Base-by-base conservation (phyloP, 2,888 invertebrate genomes). In the Eubasilissa splendida region DNA sequence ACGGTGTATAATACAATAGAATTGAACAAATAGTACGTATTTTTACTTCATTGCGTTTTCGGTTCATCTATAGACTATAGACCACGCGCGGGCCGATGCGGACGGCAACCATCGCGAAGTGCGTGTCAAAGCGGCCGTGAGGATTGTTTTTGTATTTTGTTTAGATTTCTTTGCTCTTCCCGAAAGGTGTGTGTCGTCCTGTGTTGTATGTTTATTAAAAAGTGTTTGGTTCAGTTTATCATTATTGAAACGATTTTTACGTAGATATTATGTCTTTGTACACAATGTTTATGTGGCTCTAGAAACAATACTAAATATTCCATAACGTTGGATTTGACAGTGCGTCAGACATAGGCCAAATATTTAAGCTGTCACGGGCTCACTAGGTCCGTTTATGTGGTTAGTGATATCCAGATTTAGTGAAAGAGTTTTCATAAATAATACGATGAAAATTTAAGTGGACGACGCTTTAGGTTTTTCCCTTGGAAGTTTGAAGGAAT, bases 101-200 rank as follows among this genome's bases (percentile, higher is more conserved):
- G 42, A 42, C 42, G 63, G 63, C 33, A 33, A 63, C 63, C n/a
- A 33, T 11, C 33, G 63, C 63, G 63, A 63, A 63, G 63, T 63
- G 63, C 33, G 63, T 33, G 33, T 42, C 63, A 12, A 63, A 63
- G 63, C 63, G 42, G 42, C 42, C 42, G 42, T 42, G 42, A 42
- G 42, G 42, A 63, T 31, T 63, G 31, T 63, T 33, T 5, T 33
- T 12, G 33, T 33, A 9, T 63, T 63, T 10, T 31, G 12, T 63
- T 33, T 60, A 22, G 14, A 60, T 60, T 60, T 11, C 42, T 63
- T 33, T 31, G 31, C 12, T 12, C 42, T 33, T 33, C 33, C 12
- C 4, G 63, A 63, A 12, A 10, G 33, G 7, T 63, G 12, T 12
- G 3, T 31, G 8, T 63, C 42, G 12, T 2, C 12, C 31, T 33